Percentiles rank a stretch among this genome's conserved stretches.
Evolutionary conservation across 2,113 vertebrate species (phyloP).

Genomic region (Porphyrio hochstetteri): DNA sequence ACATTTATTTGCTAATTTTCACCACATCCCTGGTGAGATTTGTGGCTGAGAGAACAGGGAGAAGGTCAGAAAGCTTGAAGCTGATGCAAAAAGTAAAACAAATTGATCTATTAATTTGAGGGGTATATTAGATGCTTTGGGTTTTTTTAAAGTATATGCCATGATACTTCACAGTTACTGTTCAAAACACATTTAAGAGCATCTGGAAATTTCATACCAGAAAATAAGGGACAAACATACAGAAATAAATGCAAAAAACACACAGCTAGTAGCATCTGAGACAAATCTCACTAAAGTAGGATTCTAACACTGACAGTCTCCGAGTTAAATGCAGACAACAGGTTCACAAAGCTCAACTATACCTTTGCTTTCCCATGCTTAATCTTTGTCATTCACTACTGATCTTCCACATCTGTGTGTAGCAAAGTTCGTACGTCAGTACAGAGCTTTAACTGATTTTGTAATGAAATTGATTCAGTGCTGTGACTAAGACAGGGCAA

Average conservation of each 20-base stretch:
- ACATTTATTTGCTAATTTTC: background rate
- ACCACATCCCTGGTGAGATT: background rate
- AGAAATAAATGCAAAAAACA: background rate
- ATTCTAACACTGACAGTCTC: background rate
- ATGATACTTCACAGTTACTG: background rate
- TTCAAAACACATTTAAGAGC: background rate
- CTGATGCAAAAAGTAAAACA: background rate
- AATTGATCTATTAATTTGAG: background rate
- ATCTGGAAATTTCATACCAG: background rate
- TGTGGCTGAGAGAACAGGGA: background rate
- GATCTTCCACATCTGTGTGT: background rate
- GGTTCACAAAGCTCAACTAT: background rate
- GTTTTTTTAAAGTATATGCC: background rate
- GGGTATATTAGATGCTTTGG: background rate
- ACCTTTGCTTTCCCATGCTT: background rate
- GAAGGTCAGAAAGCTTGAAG: background rate
- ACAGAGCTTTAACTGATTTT: background rate
- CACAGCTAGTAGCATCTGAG: rapidly evolving
- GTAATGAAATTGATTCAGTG: background rate
- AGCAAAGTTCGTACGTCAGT: background rate
- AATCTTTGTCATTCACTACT: background rate
- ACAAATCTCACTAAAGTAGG: background rate
- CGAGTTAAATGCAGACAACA: background rate
- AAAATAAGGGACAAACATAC: background rate
- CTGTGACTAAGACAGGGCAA: background rate